These are phyloP conservation scores for Microtus ochrogaster DNA, from an alignment of 2,113 vertebrate genomes.

Conservation along the genomic window DNA sequence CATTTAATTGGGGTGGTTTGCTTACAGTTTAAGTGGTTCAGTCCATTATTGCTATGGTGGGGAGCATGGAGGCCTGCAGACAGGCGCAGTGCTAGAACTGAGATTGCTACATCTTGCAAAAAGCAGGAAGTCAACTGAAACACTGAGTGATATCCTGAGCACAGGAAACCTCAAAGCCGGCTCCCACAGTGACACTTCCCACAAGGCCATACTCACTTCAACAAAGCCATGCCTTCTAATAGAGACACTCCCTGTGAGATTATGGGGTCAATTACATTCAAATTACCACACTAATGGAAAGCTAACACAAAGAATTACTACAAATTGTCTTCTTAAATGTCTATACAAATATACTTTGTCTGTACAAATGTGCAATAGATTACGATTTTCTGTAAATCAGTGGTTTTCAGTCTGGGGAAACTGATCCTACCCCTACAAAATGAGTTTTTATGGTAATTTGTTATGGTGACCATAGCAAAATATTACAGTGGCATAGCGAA, in stretches of 20 bases:
- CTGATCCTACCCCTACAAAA: not conserved
- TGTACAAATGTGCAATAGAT: not conserved
- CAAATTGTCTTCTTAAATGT: not conserved
- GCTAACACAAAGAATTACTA: not conserved
- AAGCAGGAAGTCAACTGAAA: not conserved
- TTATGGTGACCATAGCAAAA: not conserved
- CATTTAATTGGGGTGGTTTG: not conserved
- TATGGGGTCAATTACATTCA: not conserved
- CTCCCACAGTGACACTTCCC: not conserved
- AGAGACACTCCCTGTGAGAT: not conserved
- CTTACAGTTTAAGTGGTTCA: not conserved
- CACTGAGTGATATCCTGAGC: not conserved
- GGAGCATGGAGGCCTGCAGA: not conserved
- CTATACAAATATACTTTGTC: not conserved
- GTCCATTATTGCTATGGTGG: not conserved
- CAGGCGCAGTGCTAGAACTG: not conserved
- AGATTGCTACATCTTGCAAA: not conserved
- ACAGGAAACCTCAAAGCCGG: not conserved
- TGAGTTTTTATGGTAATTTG: not conserved
- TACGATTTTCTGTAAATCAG: not conserved
- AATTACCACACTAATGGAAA: not conserved
- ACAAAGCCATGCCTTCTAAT: not conserved
- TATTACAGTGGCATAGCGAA: not conserved
- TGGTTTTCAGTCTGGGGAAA: not conserved
- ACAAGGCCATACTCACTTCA: not conserved